Percentiles rank a stretch among this genome's conserved stretches.
These are phyloP conservation scores for Pardosa pseudoannulata DNA, from an alignment of 2,888 invertebrate genomes.

Conservation along the genomic window DNA sequence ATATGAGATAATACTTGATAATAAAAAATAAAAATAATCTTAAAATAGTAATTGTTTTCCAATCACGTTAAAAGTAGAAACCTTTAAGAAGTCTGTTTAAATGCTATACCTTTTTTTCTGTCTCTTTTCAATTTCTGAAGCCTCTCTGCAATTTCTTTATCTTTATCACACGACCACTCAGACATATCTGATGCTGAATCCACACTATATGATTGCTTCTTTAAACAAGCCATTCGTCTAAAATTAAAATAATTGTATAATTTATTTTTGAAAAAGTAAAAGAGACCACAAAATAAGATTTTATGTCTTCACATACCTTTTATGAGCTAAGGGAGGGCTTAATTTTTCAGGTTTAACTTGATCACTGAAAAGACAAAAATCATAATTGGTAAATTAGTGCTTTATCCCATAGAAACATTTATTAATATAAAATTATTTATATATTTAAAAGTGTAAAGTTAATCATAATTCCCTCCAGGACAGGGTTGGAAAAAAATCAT, in stretches of 20 bases:
- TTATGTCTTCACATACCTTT: conserved; percentile 27
- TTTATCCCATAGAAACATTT: too few species aligned
- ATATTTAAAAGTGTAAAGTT: too few species aligned
- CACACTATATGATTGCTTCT: conserved; percentile 54
- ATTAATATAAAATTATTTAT: too few species aligned
- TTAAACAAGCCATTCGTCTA: conserved; percentile 50
- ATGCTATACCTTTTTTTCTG: conserved; percentile 37
- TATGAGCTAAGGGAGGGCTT: conserved; percentile 62
- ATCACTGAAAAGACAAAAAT: conserved; percentile 15
- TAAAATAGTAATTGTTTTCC: too few species aligned
- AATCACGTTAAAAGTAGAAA: too few species aligned
- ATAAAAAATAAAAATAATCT: too few species aligned
- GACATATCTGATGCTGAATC: conserved; percentile 33
- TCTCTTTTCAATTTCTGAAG: conserved; percentile 55
- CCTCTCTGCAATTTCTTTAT: conserved; percentile 56
- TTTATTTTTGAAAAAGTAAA: neutral
- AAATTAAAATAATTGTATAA: neutral
- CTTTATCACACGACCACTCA: conserved; percentile 48
- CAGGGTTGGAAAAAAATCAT: too few species aligned
- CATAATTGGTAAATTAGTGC: too few species aligned
- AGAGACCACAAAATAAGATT: neutral
- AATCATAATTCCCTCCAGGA: too few species aligned
- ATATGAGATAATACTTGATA: too few species aligned
- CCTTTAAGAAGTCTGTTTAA: too few species aligned
- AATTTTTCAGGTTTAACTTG: neutral